phyloP scores from a whole-genome alignment of 2,113 vertebrate species.

The Rattus norvegicus region GRCr8 NC_086033.1:97205001-97205500 shows the following conservation, averaged over 20 bases:
- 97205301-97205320: neutral
- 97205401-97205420: accelerated
- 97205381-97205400: neutral
- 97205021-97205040: neutral
- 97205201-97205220: neutral
- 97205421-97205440: neutral
- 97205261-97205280: neutral
- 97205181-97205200: neutral
- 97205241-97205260: no score
- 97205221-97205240: no score
- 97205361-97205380: no score
- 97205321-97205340: neutral
- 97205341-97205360: no score
- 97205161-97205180: no score
- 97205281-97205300: neutral
- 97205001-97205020: neutral
- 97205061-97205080: neutral
- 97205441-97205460: no score
- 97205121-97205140: no score
- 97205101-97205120: neutral
- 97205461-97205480: no score
- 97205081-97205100: neutral
- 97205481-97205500: neutral
- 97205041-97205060: neutral
- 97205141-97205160: neutral